These are phyloP conservation scores for Salminus brasiliensis DNA, from an alignment of 2,113 vertebrate species.

Conservation along the genomic window DNA sequence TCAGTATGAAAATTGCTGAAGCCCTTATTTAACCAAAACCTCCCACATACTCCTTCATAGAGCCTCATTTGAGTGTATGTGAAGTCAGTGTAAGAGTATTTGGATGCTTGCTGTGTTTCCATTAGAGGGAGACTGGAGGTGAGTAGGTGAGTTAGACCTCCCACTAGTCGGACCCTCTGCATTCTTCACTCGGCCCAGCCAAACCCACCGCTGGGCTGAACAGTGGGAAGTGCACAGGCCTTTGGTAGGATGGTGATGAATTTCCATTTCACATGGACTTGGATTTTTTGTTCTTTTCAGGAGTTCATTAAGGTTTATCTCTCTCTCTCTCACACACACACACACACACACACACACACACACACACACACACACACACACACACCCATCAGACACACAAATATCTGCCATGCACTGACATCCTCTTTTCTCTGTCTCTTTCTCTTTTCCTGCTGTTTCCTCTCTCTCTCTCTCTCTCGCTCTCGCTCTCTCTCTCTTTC, in stretches of 20 bases:
- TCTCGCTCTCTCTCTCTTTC: conserved; percentile 43
- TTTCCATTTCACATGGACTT: neutral
- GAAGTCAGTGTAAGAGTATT: neutral
- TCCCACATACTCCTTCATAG: neutral
- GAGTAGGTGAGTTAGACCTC: conserved; percentile 5
- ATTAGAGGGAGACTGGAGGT: neutral
- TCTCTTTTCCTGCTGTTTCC: conserved; percentile 31
- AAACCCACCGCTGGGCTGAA: neutral
- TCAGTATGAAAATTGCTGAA: neutral
- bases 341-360: no score
- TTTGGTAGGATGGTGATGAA: neutral
- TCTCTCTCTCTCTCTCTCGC: conserved; percentile 39
- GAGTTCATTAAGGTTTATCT: conserved; percentile 13
- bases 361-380: no score
- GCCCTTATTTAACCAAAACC: neutral
- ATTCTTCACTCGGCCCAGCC: neutral
- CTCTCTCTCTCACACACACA: neutral
- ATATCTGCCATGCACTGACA: conserved; percentile 29
- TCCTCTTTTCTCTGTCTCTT: conserved; percentile 19
- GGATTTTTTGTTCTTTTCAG: neutral
- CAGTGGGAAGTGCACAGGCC: neutral
- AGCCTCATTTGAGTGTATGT: neutral
- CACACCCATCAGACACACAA: conserved; percentile 1
- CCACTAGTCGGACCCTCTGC: neutral
- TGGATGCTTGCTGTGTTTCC: conserved; percentile 22